Evolutionary conservation across 1,140 invertebrate species (phyloP).

Genomic region (Euura saliciscinereae): DNA sequence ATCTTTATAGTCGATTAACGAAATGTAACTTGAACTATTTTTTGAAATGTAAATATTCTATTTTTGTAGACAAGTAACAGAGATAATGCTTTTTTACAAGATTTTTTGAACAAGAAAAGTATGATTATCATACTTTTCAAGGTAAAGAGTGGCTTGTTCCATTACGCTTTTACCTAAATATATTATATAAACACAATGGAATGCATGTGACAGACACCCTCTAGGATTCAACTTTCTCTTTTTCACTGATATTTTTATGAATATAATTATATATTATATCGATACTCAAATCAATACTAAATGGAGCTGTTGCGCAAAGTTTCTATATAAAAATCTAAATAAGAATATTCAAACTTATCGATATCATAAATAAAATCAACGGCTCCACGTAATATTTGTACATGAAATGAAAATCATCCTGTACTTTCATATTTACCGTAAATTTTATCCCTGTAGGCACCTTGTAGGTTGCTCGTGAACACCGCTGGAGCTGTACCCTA

Average conservation of each 20-base stretch:
- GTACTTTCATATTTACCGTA: background rate
- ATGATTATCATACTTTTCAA: background rate
- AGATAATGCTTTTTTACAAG: background rate
- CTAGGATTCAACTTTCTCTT: constrained; percentile 56
- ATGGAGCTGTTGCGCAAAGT: background rate
- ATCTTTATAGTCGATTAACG: background rate
- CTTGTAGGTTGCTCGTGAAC: constrained; percentile 59
- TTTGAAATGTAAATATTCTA: background rate
- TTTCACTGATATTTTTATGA: constrained; percentile 35
- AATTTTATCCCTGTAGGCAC: constrained; percentile 45
- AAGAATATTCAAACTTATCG: background rate
- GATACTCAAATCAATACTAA: background rate
- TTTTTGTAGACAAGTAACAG: background rate
- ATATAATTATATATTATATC: background rate
- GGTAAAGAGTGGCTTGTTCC: background rate
- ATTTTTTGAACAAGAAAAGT: background rate
- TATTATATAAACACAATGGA: background rate
- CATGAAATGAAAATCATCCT: background rate
- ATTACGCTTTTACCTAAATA: background rate
- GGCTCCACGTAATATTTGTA: background rate
- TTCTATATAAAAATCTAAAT: background rate
- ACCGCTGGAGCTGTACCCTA: constrained; percentile 51
- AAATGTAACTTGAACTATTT: background rate
- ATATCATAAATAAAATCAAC: background rate
- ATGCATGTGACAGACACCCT: constrained; percentile 51